phyloP scores from a whole-genome alignment of 2,888 invertebrate genomes.

The Cheilosia urbana region DNA sequence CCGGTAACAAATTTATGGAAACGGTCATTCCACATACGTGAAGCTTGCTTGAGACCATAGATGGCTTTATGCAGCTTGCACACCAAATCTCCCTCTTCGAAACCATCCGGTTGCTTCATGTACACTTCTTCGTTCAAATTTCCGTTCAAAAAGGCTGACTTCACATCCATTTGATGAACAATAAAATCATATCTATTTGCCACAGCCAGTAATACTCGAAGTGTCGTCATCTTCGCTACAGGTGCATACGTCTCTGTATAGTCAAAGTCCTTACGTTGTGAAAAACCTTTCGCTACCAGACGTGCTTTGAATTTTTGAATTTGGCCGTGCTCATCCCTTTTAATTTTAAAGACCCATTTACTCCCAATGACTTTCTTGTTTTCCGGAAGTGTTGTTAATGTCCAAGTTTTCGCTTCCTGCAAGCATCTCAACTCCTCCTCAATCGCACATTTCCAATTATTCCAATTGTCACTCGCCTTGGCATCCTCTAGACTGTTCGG shows the following conservation, averaged over 20 bases:
- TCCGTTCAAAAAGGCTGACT: not conserved
- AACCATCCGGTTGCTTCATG: too few relatives aligned
- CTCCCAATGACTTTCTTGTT: not conserved
- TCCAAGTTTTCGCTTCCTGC: not conserved
- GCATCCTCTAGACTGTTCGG: not conserved
- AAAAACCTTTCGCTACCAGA: not conserved
- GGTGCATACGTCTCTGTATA: not conserved
- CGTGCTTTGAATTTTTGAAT: not conserved
- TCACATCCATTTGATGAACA: not conserved
- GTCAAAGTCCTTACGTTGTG: not conserved
- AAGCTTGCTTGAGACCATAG: too few relatives aligned
- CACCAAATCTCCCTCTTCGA: too few relatives aligned
- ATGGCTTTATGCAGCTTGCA: too few relatives aligned
- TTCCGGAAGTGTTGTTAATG: too few relatives aligned
- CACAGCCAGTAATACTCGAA: not conserved
- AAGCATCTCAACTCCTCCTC: not conserved
- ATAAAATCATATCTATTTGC: not conserved
- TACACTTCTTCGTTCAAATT: too few relatives aligned
- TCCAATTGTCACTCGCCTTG: too few relatives aligned
- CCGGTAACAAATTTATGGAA: too few relatives aligned
- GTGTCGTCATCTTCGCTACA: not conserved
- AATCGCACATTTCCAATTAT: not conserved
- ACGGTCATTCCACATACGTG: too few relatives aligned
- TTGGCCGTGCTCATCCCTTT: not conserved
- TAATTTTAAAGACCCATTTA: slow-evolving; percentile 1